These are phyloP conservation scores for Drosophila pseudoobscura DNA, from an alignment of 1,140 invertebrate genomes.

Conservation along the genomic window DNA sequence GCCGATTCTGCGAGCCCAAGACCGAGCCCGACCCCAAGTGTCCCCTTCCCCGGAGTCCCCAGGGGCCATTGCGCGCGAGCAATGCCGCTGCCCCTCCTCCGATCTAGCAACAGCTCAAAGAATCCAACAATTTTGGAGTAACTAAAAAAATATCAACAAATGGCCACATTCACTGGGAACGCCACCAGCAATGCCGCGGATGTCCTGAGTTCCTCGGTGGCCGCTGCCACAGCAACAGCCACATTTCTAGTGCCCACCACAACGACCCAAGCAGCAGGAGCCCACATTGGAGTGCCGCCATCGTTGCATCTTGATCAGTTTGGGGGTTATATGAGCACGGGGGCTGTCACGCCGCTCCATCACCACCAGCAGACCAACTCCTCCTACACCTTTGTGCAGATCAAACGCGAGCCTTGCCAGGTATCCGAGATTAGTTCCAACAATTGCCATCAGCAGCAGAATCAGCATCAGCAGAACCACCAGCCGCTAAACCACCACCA, in stretches of 20 bases:
- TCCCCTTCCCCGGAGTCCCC: slow-evolving; percentile 10
- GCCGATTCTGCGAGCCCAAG: slow-evolving; percentile 14
- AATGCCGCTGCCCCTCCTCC: slow-evolving; percentile 25
- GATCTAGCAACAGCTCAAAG: slow-evolving; percentile 10
- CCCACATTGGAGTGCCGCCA: slow-evolving; percentile 7
- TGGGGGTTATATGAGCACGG: slow-evolving; percentile 53
- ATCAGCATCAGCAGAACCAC: slow-evolving; percentile 59
- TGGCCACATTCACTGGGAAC: slow-evolving; percentile 73
- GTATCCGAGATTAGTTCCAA: slow-evolving; percentile 87
- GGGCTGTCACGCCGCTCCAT: slow-evolving; percentile 47
- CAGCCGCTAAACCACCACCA: slow-evolving; percentile 81
- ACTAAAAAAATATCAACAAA: slow-evolving; percentile 46
- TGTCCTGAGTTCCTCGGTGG: slow-evolving; percentile 61
- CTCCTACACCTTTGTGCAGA: slow-evolving; percentile 83
- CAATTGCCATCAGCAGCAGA: slow-evolving; percentile 83
- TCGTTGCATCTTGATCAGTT: slow-evolving; percentile 46
- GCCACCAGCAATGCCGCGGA: slow-evolving; percentile 61
- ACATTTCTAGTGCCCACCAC: slow-evolving; percentile 72
- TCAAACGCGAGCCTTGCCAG: slow-evolving; percentile 87
- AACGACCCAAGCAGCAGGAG: slow-evolving; percentile 31
- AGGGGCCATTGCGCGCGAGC: slow-evolving; percentile 20
- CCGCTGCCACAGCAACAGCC: slow-evolving; percentile 52
- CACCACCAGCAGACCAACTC: slow-evolving; percentile 76
- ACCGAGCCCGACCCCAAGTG: neutral
- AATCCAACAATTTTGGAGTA: slow-evolving; percentile 33